phyloP scores from a whole-genome alignment of 35 echinoderm and acorn worm genomes.

The Ptychodera flava region DNA sequence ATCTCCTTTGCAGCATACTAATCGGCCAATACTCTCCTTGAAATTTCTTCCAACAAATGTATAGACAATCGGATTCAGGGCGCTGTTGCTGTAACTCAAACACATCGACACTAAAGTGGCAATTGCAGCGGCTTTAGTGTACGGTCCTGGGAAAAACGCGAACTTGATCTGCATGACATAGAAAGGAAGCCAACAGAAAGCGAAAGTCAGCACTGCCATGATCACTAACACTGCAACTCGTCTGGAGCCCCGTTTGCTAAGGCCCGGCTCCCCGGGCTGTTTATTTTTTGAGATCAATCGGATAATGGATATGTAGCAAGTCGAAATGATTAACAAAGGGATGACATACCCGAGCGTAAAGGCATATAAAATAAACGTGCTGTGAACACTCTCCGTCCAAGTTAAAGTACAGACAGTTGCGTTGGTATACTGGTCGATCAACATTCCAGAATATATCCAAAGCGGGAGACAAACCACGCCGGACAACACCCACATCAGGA shows the following conservation, averaged over 20 bases:
- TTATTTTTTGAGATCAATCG: background rate
- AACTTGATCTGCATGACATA: background rate
- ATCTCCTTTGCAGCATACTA: background rate
- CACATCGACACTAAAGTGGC: background rate
- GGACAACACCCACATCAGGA: background rate
- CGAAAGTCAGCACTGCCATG: background rate
- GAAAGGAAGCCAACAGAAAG: background rate
- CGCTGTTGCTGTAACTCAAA: background rate
- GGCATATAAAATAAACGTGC: background rate
- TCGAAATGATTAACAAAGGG: background rate
- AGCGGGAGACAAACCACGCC: background rate
- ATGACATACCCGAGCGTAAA: background rate
- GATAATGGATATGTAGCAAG: background rate
- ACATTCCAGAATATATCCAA: background rate
- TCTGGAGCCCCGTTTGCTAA: background rate
- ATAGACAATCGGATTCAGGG: background rate
- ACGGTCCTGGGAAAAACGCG: background rate
- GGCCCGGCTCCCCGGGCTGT: background rate
- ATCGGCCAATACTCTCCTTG: background rate
- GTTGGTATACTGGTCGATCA: background rate
- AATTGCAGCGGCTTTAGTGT: background rate
- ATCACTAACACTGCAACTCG: background rate
- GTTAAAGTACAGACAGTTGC: background rate
- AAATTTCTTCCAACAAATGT: background rate
- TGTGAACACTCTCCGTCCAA: background rate